These are phyloP conservation scores for Heliconius erato DNA, from an alignment of 2,888 invertebrate genomes.

Conservation along the genomic window DNA sequence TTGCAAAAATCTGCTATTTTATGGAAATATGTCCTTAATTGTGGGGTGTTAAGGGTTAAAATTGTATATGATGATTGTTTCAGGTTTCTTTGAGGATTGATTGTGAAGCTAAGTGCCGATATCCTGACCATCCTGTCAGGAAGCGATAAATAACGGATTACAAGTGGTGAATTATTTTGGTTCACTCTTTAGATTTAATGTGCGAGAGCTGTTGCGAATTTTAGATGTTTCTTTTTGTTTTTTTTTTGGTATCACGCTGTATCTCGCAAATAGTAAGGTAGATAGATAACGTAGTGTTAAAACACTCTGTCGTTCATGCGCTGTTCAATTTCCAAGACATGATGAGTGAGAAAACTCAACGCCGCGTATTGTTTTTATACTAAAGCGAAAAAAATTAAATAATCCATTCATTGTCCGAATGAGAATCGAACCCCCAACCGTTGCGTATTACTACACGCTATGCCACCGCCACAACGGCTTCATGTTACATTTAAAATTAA, in stretches of 20 bases:
- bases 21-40: constrained; percentile 22
- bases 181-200: constrained; percentile 33
- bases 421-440: no score
- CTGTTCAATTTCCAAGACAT: no score
- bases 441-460: no score
- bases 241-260: not conserved
- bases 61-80: constrained; percentile 25
- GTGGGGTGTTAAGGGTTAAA: not conserved
- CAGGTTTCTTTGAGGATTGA: constrained; percentile 38
- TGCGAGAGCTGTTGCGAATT: not conserved
- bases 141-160: constrained; percentile 60
- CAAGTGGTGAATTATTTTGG: constrained; percentile 53
- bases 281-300: not conserved
- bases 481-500: constrained; percentile 5
- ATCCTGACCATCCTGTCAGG: constrained; percentile 60
- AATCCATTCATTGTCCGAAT: no score
- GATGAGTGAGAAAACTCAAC: no score
- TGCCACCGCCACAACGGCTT: no score
- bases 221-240: no score
- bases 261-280: not conserved
- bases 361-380: no score
- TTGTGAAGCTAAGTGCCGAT: constrained; percentile 57
- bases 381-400: no score
- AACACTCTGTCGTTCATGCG: not conserved
- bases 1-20: constrained; percentile 20